Percentiles rank a stretch among this genome's conserved stretches.
phyloP scores from a whole-genome alignment of 2,113 vertebrate genomes.

The Quiscalus mexicanus region DNA sequence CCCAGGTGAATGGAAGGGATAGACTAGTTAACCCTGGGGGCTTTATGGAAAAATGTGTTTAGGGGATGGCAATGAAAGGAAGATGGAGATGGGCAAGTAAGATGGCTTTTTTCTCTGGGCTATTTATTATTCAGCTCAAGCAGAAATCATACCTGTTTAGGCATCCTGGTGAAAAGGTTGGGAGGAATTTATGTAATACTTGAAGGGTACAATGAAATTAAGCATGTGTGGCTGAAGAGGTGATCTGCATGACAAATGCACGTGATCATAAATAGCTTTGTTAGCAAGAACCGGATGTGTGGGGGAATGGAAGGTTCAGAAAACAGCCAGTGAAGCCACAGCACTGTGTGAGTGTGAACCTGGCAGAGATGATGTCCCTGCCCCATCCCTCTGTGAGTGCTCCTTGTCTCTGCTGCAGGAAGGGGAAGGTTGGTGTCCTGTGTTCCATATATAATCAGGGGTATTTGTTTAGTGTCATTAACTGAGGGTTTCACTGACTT shows the following conservation, averaged over 20 bases:
- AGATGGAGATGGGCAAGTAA: neutral
- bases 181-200: neutral
- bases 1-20: neutral
- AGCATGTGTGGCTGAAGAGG: neutral
- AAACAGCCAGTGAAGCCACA: neutral
- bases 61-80: neutral
- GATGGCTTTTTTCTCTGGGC: neutral
- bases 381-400: accelerated
- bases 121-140: neutral
- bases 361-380: neutral
- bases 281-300: neutral
- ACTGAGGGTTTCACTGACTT: neutral
- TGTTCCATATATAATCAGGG: neutral
- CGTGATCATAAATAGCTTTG: neutral
- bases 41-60: neutral
- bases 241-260: neutral
- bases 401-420: neutral
- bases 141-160: neutral
- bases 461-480: neutral
- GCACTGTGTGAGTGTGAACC: accelerated
- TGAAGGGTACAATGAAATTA: neutral
- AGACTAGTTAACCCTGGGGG: neutral
- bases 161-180: neutral
- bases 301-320: neutral
- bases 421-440: constrained; percentile 26